Percentiles rank a stretch among this genome's conserved stretches.
These are phyloP conservation scores for Harpalus rubripes DNA, from an alignment of 2,888 invertebrate species.

Conservation along the genomic window DNA sequence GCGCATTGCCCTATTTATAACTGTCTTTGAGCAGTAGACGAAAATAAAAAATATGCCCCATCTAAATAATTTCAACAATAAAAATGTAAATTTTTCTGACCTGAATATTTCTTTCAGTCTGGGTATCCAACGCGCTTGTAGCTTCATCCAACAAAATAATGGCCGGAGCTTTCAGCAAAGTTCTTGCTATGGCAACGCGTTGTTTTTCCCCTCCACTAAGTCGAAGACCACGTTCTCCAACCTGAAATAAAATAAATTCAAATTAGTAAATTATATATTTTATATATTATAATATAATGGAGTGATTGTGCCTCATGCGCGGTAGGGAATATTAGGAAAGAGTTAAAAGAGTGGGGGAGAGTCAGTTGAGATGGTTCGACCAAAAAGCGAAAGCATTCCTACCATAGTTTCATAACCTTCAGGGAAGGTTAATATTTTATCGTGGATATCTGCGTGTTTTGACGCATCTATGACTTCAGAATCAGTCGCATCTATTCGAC, in stretches of 20 bases:
- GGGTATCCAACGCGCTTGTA: conserved; percentile 96
- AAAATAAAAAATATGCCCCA: background rate
- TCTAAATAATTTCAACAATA: background rate
- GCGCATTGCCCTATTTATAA: no score
- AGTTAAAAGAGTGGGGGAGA: no score
- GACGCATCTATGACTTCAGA: conserved; percentile 94
- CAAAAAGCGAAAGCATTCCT: conserved; percentile 5
- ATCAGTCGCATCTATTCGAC: conserved; percentile 87
- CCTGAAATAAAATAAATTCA: conserved; percentile 77
- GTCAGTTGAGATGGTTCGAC: no score
- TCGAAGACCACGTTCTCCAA: conserved; percentile 96
- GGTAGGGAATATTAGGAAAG: background rate
- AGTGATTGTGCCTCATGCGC: no score
- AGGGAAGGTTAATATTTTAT: conserved; percentile 93
- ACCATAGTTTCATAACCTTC: conserved; percentile 92
- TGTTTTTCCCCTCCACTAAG: conserved; percentile 99
- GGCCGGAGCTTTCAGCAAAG: conserved; percentile 93
- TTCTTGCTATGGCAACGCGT: conserved; percentile 97
- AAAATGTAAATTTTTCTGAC: conserved; percentile 73
- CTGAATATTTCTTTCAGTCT: conserved; percentile 95
- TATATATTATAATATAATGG: no score
- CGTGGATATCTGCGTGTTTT: conserved; percentile 95
- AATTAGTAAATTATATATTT: no score
- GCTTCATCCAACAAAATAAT: conserved; percentile 97
- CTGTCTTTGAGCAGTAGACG: no score